phyloP scores from a whole-genome alignment of 2,888 invertebrate genomes.

The Tetranychus piercei region DNA sequence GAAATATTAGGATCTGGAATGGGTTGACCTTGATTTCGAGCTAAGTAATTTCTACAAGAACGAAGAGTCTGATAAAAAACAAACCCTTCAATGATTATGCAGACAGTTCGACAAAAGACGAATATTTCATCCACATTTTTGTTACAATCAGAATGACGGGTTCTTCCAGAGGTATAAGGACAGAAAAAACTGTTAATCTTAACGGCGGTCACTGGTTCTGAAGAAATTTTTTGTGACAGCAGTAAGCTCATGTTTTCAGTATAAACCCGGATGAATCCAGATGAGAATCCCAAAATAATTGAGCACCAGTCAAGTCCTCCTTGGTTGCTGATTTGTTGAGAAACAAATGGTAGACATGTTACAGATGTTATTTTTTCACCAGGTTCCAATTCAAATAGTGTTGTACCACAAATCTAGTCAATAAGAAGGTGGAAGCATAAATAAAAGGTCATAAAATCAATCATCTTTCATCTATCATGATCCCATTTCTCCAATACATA shows the following conservation, averaged over 20 bases:
- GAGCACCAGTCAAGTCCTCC: slow-evolving; percentile 81
- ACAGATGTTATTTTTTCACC: slow-evolving; percentile 20
- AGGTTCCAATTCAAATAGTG: slow-evolving; percentile 1
- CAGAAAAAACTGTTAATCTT: slow-evolving; percentile 53
- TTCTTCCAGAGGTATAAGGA: slow-evolving; percentile 6
- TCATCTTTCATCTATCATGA: neutral
- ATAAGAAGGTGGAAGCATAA: too few species aligned
- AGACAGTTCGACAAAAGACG: slow-evolving; percentile 49
- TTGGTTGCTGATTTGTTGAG: slow-evolving; percentile 18
- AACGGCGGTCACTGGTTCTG: slow-evolving; percentile 54
- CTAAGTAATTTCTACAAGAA: slow-evolving; percentile 56
- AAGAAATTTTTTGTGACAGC: slow-evolving; percentile 63
- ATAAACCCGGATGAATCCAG: slow-evolving; percentile 68
- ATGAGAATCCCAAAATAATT: slow-evolving; percentile 62
- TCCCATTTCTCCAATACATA: neutral
- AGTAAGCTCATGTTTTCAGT: slow-evolving; percentile 68
- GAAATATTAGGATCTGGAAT: slow-evolving; percentile 32
- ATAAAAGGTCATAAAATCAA: neutral
- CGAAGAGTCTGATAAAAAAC: slow-evolving; percentile 59
- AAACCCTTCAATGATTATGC: slow-evolving; percentile 55
- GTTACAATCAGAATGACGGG: neutral
- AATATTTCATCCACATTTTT: slow-evolving; percentile 48
- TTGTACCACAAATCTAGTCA: neutral
- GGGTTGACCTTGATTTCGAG: slow-evolving; percentile 35
- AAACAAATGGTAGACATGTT: slow-evolving; percentile 19